Evolutionary conservation across 2,113 vertebrate species (phyloP), one percentile per base, ranked within the genome.

Genomic region (Tychaedon coryphoeus): DNA sequence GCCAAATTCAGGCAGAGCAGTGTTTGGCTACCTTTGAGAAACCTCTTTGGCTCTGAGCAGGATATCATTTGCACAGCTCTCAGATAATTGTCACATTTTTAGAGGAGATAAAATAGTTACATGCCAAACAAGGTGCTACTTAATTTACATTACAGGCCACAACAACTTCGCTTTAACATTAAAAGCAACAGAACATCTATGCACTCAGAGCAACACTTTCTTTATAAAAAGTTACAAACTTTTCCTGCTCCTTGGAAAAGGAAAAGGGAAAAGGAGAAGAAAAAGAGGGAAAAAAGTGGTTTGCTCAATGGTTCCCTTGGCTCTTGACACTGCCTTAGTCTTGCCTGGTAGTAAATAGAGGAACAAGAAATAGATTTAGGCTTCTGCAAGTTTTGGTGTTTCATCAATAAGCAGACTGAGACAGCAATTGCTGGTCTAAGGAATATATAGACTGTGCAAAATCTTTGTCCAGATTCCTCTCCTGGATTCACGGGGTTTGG

Each of bases 241-340:
- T 73, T 62, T 29, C 10, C 19, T 50, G 4, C 5, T 71, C 7
- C 20, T 80, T 64, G 19, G 43, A 67, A 87, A 69, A 56, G 3
- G 1, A 26, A 72, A 53, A 36, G 3, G 4, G 3, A 47, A 66
- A 42, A 7, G 15, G 9, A 38, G 14, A 54, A 3, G 8, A 7
- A 34, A 51, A 58, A 26, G 4, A 6, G 9, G 4, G 0, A 6
- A 38, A 26, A 42, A 54, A 18, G 5, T 36, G 0, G 9, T 43
- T 33, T 88, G 2, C 4, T 73, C 24, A 40, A 1, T 24, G 8
- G 12, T 60, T 1, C 6, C 11, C 48, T 8, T 50, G 16, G 5
- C 3, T 58, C 29, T 66, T 2, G 3, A 48, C 6, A 43, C 13
- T 86, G 34, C 8, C 5, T 77, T 83, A 75, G 6, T 64, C 33